Base-by-base conservation (phyloP, 2,113 vertebrate species). In the Argyrosomus japonicus region DNA sequence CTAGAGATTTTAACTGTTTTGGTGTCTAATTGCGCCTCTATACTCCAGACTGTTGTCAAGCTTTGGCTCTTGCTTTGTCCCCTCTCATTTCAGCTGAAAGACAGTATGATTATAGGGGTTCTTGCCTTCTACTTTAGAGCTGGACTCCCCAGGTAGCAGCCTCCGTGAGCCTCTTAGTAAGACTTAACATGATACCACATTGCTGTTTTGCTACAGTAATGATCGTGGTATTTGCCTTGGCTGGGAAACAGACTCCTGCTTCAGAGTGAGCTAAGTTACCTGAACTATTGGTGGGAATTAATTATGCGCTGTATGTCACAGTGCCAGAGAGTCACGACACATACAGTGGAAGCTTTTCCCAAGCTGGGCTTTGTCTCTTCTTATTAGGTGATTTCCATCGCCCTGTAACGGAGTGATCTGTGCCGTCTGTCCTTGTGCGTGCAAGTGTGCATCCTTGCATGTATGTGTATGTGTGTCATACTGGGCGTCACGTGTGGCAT, bases 351-450 rank as follows among this genome's bases (percentile, higher is more conserved):
- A 77, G 85, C 83, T 84, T 79, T 79, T 76, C 72, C 56, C 83
- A 84, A 91, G 86, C 86, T 3, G 15, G 51, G 82, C 88, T 93
- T 88, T 91, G 91, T 92, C 93, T 14, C 76, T 56, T 93, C 87
- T 82, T 81, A 89, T 93, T 91, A 92, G 68, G 53, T 83, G 87
- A 91, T 87, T 88, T 81, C 75, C 56, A 81, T 83, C 68, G 67
- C 19, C 50, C 10, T 64, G 57, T 81, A 85, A 76, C 61, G 25
- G 48, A 67, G 58, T 54, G 84, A 86, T 70, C 71, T 78, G 47
- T 63, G 60, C 86, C 86, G 60, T 90, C 85, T 93, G 85, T 87
- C 62, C 36, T 10, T 72, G 47, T 56, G 56, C 53, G 29, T 84
- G 58, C 51, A 60, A 73, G 7, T 73, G 70, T 72, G 75, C 32